A percentile compares a stretch with the other conserved stretches of the same genome.
Conservation (phyloP, 2,888 invertebrate genomes). For the Meteorus cinctellus region DNA sequence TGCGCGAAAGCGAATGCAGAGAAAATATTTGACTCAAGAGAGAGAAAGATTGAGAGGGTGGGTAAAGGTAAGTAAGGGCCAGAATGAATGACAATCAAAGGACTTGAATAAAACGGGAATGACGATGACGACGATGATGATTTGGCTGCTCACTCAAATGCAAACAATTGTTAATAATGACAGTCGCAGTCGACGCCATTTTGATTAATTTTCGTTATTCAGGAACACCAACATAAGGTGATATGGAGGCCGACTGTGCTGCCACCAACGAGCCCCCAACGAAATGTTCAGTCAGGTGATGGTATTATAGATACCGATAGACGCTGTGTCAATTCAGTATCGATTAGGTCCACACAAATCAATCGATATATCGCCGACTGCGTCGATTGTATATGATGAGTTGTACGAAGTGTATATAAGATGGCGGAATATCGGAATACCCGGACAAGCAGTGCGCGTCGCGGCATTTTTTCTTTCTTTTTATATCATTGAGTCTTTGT, state of each 20-base stretch:
- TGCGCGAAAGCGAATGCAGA: not conserved
- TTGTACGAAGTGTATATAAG: not conserved
- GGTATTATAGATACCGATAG: not conserved
- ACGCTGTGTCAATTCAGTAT: not conserved
- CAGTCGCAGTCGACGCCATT: not conserved
- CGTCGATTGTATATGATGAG: not conserved
- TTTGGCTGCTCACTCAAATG: not conserved
- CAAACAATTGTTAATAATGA: not conserved
- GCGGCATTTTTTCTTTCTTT: not conserved
- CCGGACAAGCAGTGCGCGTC: not conserved
- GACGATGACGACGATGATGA: slow-evolving; percentile 13
- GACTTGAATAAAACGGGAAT: slow-evolving; percentile 15
- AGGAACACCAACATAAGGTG: not conserved
- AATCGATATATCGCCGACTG: not conserved
- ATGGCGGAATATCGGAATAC: not conserved
- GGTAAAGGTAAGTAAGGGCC: not conserved
- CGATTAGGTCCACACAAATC: not conserved
- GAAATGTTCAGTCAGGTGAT: not conserved
- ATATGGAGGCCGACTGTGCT: not conserved
- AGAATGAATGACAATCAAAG: slow-evolving; percentile 29
- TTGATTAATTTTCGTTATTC: not conserved
- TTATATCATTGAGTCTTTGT: no score
- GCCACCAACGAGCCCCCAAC: not conserved
- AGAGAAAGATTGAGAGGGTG: not conserved
- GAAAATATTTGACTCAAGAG: not conserved